Base-by-base conservation (phyloP, 2,113 vertebrate species). In the Tursiops truncatus region DNA sequence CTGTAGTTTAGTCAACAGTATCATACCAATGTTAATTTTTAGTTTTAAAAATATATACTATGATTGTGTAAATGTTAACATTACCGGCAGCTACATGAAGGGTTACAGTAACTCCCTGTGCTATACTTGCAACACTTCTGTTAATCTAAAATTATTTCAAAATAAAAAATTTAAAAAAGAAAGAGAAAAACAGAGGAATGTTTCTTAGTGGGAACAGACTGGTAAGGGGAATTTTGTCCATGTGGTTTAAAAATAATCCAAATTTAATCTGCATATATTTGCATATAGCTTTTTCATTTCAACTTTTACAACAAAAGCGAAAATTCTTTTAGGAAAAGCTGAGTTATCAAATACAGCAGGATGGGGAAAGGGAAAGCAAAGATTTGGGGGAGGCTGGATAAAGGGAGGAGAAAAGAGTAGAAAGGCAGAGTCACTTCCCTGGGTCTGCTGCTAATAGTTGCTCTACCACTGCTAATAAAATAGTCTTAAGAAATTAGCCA, bases 211-310 rank as follows among this genome's bases (percentile, higher is more conserved):
- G n/a, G 20, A 95, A 80, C 31, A 74, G 73, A 74, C n/a, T 18
- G 53, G 18, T 9, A 8, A 36, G 28, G 25, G 23, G n/a, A 56
- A 36, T 73, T 91, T 80, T 56, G 76, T 58, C 36, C n/a, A 6
- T 11, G 14, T 68, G 82, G 50, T 56, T 89, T 96, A 77, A 87
- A 91, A 79, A 60, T 44, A 84, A 96, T 74, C 71, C 71, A 85
- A 36, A 70, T 74, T 53, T 36, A 60, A 80, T 56, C 33, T 80
- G 23, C 8, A 26, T 44, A 53, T 47, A 21, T 73, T 63, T 93
- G 21, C 67, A 76, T 38, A 28, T 5, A 65, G n/a, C 3, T 53
- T 60, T 94, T 76, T 60, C 67, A 68, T 94, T 95, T 70, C 28
- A 26, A 77, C 6, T n/a, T 71, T 71, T 68, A 67, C 89, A 96